Evolutionary conservation across 2,113 vertebrate genomes (phyloP), one percentile per base, ranked within the genome.

Genomic region (Notarius quadriscutis): DNA sequence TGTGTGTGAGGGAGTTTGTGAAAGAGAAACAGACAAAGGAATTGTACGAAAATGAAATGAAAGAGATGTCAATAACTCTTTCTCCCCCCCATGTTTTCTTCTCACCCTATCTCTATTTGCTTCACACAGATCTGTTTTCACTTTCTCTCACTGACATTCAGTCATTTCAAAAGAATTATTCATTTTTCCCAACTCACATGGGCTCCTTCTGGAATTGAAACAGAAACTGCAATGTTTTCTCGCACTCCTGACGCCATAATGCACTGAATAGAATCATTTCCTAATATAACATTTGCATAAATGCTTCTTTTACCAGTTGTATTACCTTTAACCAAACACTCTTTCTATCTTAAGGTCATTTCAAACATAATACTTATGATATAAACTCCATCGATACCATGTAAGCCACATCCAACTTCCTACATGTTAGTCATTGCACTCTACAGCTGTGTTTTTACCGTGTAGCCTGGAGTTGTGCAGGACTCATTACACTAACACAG

Each of bases 1-100:
- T n/a, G 74, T n/a, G 41, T 41, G 50, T 18, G 22, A 41, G 74
- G n/a, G 57, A 84, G 58, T 75, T 85, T 88, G 79, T 90, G 89
- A 85, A 82, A 87, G 83, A 5, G 15, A 79, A 20, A 72, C n/a
- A 74, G 53, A 34, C 48, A 62, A 81, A 14, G 57, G 79, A 62
- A 62, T 22, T 9, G 1, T 81, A 25, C 17, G 25, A 62, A 25
- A 81, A 81, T 41, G 18, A 81, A 34, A 81, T 57, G 57, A 81
- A 62, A 81, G 53, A 81, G 18, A 51, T 41, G 34, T 80, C 78
- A 58, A 80, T 62, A 48, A 55, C 51, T 9, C 34, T 7, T 6
- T 22, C 9, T 30, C 6, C 41, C 22, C 30, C 5, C 9, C 41
- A 41, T 51, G 50, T n/a, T 80, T 48, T 74, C 12, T 62, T 57